These are phyloP conservation scores for Parnassius smintheus DNA, from an alignment of 2,888 invertebrate genomes.

Conservation along the genomic window DNA sequence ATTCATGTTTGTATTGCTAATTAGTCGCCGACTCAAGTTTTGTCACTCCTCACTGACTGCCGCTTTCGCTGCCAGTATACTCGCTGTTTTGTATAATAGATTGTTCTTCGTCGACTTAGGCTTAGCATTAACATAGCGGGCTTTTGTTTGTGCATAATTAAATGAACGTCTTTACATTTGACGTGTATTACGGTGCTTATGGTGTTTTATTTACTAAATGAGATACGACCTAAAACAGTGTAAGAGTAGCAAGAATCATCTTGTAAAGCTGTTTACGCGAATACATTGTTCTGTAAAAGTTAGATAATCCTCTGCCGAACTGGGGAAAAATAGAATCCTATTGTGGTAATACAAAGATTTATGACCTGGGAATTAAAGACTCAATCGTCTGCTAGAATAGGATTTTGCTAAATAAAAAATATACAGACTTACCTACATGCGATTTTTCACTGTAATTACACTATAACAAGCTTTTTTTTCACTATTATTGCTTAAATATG, in stretches of 20 bases:
- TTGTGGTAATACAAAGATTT: conserved; percentile 61
- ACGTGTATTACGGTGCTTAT: conserved; percentile 5
- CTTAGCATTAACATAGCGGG: conserved; percentile 50
- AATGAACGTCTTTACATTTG: conserved; percentile 48
- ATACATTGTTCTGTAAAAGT: conserved; percentile 41
- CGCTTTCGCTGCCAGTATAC: conserved; percentile 48
- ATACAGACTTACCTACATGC: conserved; percentile 14
- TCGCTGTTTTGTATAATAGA: conserved; percentile 67
- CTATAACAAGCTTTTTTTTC: no score
- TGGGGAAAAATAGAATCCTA: conserved; percentile 70
- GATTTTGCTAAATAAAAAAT: no score
- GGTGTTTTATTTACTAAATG: conserved; percentile 10
- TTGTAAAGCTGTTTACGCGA: conserved; percentile 20
- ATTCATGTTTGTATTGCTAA: conserved; percentile 81
- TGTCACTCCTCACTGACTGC: conserved; percentile 75
- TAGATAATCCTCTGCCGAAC: conserved; percentile 45
- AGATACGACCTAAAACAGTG: conserved; percentile 7
- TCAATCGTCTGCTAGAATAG: conserved; percentile 32
- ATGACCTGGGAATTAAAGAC: conserved; percentile 48
- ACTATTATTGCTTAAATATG: no score
- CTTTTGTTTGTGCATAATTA: conserved; percentile 61
- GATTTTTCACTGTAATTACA: no score
- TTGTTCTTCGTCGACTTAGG: conserved; percentile 61
- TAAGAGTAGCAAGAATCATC: neutral
- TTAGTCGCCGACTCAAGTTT: conserved; percentile 79